Evolutionary conservation across 2,797 vertebrate genomes (phyloP).

Genomic region (Amblyraja radiata): DNA sequence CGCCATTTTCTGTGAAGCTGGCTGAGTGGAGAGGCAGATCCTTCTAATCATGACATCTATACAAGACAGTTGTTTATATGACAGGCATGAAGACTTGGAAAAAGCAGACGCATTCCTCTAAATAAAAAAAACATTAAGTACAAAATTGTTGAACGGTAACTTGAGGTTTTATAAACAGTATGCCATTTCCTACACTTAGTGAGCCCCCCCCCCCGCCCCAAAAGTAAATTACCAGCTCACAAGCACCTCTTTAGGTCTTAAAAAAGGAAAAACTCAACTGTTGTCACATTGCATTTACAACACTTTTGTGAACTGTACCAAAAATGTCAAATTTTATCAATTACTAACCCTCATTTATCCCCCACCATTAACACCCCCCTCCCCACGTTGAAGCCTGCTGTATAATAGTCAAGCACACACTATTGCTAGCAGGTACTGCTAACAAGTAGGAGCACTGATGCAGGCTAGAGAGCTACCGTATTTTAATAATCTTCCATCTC

Average conservation of each 20-base stretch:
- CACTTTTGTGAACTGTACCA: conserved; percentile 51
- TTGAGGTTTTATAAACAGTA: conserved; percentile 66
- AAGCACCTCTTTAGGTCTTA: conserved; percentile 56
- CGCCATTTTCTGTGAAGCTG: conserved; percentile 57
- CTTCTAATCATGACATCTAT: conserved; percentile 52
- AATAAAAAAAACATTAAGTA: conserved; percentile 52
- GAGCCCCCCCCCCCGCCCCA: too few species aligned
- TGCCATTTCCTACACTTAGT: conserved; percentile 51
- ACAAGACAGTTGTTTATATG: conserved; percentile 51
- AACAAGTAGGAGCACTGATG: conserved; percentile 48
- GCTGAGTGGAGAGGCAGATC: conserved; percentile 46
- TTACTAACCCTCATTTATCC: neutral
- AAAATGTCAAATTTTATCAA: conserved; percentile 45
- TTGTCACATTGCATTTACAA: conserved; percentile 46
- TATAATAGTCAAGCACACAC: conserved; percentile 50
- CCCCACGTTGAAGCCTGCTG: conserved; percentile 41
- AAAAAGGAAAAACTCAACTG: conserved; percentile 38
- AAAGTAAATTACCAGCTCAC: conserved; percentile 52
- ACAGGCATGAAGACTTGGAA: conserved; percentile 49
- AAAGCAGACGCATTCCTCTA: conserved; percentile 62
- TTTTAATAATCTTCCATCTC: conserved; percentile 48
- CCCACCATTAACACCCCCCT: neutral
- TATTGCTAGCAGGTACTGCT: neutral
- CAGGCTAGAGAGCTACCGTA: conserved; percentile 45
- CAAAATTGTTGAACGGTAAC: conserved; percentile 47